Evolutionary conservation across 2,888 invertebrate species (phyloP).

Genomic region (Colletes collaris): DNA sequence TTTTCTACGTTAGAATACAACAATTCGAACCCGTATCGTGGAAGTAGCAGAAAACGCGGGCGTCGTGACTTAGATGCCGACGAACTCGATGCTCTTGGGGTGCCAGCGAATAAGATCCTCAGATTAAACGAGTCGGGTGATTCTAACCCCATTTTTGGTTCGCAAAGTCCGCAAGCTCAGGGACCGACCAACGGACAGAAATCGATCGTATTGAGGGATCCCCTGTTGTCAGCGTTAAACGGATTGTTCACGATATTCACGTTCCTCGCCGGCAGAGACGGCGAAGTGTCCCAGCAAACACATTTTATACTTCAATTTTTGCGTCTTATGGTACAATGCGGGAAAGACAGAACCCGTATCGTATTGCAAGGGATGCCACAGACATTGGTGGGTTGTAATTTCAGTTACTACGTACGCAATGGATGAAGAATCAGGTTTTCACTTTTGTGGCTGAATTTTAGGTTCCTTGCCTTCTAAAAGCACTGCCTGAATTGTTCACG

Average conservation of each 20-base stretch:
- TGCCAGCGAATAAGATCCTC: constrained; percentile 86
- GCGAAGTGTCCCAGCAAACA: constrained; percentile 92
- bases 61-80: constrained; percentile 85
- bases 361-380: constrained; percentile 91
- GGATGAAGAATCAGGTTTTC: not conserved
- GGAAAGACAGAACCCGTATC: constrained; percentile 88
- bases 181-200: constrained; percentile 76
- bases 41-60: constrained; percentile 85
- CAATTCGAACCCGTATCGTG: constrained; percentile 83
- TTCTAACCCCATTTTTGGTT: constrained; percentile 84
- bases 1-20: constrained; percentile 88
- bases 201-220: constrained; percentile 85
- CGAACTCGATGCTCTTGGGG: constrained; percentile 85
- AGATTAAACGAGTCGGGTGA: constrained; percentile 87
- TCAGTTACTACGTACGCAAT: not conserved
- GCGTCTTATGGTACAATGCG: constrained; percentile 90
- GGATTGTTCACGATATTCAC: constrained; percentile 89
- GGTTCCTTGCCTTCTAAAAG: constrained; percentile 91
- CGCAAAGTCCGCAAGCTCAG: constrained; percentile 81
- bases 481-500: constrained; percentile 90
- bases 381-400: constrained; percentile 84
- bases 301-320: constrained; percentile 92
- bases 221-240: constrained; percentile 87
- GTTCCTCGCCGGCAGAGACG: constrained; percentile 88
- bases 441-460: constrained; percentile 63